These are phyloP conservation scores for Nothoprocta pentlandii DNA, from an alignment of 2,113 vertebrate species.

Conservation along the genomic window DNA sequence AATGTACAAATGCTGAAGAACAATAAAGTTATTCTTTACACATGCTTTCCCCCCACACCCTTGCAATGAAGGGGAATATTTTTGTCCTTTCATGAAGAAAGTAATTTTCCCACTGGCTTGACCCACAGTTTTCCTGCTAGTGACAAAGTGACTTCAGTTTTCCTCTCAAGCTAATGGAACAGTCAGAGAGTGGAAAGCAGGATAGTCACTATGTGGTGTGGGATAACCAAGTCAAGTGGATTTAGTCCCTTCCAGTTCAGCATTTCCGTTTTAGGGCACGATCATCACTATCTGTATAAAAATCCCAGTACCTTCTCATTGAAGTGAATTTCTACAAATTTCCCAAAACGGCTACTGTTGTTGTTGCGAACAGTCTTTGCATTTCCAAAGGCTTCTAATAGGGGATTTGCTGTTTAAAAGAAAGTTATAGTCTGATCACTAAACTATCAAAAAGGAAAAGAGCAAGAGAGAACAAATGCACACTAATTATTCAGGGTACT, in stretches of 20 bases:
- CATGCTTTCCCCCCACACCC: not conserved
- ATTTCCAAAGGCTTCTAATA: conserved; percentile 96
- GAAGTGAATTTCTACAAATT: conserved; percentile 99
- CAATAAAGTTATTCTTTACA: not conserved
- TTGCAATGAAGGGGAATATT: not conserved
- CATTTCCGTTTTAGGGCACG: not conserved
- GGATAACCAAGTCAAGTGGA: not conserved
- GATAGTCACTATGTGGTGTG: not conserved
- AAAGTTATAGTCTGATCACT: not conserved
- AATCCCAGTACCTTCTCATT: conserved; percentile 88
- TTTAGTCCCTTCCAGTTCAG: not conserved
- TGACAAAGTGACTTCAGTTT: not conserved
- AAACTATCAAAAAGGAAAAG: not conserved
- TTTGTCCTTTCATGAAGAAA: not conserved
- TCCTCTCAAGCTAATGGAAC: not conserved
- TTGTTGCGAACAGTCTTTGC: conserved; percentile 98
- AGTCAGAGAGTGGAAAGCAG: not conserved
- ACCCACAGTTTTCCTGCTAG: not conserved
- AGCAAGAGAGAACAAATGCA: not conserved
- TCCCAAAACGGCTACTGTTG: conserved; percentile 98
- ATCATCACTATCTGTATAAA: not conserved
- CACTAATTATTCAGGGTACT: not conserved
- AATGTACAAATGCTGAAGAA: not conserved
- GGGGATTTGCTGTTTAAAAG: conserved; percentile 87
- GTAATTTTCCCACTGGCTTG: not conserved